Conservation (phyloP, 2,113 vertebrate species). For the Petaurus breviceps region DNA sequence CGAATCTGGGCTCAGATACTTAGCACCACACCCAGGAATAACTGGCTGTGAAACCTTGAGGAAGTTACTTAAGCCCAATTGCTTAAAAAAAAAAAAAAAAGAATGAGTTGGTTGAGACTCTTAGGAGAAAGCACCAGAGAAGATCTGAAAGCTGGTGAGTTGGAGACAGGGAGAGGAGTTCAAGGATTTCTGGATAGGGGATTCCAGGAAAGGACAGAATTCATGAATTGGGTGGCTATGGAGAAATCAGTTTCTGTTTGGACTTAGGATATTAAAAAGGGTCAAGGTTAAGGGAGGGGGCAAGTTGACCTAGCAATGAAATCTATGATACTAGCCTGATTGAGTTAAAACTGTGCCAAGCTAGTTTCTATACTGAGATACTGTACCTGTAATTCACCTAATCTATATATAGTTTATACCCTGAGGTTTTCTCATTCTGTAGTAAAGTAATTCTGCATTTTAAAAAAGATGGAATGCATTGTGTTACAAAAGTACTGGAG, state of each 20-base stretch:
- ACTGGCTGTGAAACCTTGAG: no score
- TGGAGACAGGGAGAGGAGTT: not conserved
- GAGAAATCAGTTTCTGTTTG: not conserved
- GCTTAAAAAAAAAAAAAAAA: no score
- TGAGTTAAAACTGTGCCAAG: not conserved
- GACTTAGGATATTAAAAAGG: not conserved
- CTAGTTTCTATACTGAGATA: not conserved
- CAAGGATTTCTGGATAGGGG: not conserved
- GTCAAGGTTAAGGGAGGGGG: not conserved
- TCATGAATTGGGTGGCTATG: not conserved
- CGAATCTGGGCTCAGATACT: no score
- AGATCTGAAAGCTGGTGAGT: not conserved
- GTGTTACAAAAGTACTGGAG: not conserved
- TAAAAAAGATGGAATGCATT: not conserved
- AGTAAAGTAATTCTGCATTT: not conserved
- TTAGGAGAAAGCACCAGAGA: not conserved
- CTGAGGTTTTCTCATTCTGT: not conserved
- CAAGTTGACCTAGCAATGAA: not conserved
- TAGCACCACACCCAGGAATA: no score
- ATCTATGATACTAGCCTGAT: not conserved
- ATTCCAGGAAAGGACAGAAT: not conserved
- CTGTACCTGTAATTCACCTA: not conserved
- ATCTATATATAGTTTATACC: not conserved
- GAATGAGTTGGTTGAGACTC: not conserved
- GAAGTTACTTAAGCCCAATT: no score